Conservation (phyloP, 2,888 invertebrate species). For the Chironomus riparius region DNA sequence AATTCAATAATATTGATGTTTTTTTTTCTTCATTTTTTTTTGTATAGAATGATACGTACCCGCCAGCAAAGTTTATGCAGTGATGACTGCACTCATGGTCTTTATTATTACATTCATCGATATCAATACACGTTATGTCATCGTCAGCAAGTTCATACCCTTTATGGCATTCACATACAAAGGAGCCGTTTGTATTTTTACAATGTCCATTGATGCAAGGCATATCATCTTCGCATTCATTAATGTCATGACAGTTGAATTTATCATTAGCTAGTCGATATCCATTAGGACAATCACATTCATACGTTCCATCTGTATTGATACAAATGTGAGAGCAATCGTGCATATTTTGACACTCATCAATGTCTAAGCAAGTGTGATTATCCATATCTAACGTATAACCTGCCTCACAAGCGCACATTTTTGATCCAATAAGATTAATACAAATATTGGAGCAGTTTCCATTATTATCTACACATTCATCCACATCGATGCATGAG, state of each 20-base stretch:
- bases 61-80: constrained; percentile 38
- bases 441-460: constrained; percentile 50
- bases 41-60: constrained; percentile 30
- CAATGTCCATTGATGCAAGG: constrained; percentile 16
- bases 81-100: constrained; percentile 30
- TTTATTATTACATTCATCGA: constrained; percentile 46
- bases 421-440: constrained; percentile 49
- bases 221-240: constrained; percentile 38
- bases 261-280: constrained; percentile 38
- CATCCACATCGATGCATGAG: constrained; percentile 47
- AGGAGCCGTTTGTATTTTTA: constrained; percentile 44
- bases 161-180: constrained; percentile 51
- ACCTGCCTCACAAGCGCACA: constrained; percentile 46
- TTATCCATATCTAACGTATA: constrained; percentile 38
- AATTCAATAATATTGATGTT: background rate
- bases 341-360: constrained; percentile 42
- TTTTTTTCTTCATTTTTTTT: too few relatives aligned
- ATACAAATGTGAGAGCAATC: constrained; percentile 47
- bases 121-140: constrained; percentile 43
- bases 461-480: constrained; percentile 46
- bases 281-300: constrained; percentile 48
- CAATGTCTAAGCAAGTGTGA: constrained; percentile 41
- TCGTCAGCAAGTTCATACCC: constrained; percentile 46
- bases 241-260: constrained; percentile 36
- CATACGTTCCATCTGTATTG: constrained; percentile 48